These are phyloP conservation scores for Dexiosoma caninum DNA, from an alignment of 2,888 invertebrate genomes.

Conservation along the genomic window DNA sequence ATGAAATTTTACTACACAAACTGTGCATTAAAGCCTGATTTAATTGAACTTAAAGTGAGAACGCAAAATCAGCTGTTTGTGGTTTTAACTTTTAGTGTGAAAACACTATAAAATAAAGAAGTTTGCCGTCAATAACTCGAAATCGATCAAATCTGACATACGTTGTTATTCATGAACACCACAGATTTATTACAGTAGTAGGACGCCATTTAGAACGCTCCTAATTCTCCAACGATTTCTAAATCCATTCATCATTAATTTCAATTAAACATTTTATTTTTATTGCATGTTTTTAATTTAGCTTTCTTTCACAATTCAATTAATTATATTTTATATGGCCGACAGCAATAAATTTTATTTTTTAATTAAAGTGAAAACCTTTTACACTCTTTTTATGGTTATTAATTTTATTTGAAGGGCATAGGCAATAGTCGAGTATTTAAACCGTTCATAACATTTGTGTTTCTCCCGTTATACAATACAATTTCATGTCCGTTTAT, in stretches of 20 bases:
- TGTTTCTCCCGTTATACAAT: not conserved
- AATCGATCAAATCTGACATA: too few relatives aligned
- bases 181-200: too few relatives aligned
- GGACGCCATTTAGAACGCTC: too few relatives aligned
- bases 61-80: too few relatives aligned
- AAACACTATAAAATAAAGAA: too few relatives aligned
- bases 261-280: not conserved
- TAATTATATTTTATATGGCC: not conserved
- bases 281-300: not conserved
- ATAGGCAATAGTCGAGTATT: not conserved
- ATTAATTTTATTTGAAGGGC: conserved; percentile 1
- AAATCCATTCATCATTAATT: not conserved
- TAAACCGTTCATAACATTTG: not conserved
- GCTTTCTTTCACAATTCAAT: not conserved
- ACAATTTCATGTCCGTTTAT: not conserved
- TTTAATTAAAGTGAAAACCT: not conserved
- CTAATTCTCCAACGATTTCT: too few relatives aligned
- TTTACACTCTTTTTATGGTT: not conserved
- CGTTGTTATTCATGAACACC: too few relatives aligned
- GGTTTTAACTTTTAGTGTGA: too few relatives aligned
- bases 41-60: too few relatives aligned
- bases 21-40: too few relatives aligned
- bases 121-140: too few relatives aligned
- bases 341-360: not conserved
- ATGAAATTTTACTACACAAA: too few relatives aligned